Conservation (phyloP, 2,797 vertebrate genomes). For the Scyliorhinus canicula region DNA sequence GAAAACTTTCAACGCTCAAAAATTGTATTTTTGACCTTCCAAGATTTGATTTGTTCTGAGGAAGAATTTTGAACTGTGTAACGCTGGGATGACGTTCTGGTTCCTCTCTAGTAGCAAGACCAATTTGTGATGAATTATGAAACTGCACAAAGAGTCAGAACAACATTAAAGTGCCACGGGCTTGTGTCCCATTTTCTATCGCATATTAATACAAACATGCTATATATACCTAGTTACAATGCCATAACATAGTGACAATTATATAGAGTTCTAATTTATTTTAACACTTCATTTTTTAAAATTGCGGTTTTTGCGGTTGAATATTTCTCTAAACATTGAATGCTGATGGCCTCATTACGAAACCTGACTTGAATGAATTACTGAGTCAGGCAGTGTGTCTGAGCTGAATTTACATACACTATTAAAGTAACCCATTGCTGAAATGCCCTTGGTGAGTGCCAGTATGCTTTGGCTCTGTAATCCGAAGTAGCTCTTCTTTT, state of each 20-base stretch:
- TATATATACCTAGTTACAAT: background rate
- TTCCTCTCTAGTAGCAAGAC: background rate
- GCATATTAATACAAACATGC: background rate
- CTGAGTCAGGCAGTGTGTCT: background rate
- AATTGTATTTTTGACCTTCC: background rate
- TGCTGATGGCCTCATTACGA: conserved; percentile 1
- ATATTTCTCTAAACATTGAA: background rate
- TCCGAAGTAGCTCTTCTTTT: background rate
- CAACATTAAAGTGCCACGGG: background rate
- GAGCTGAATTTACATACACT: conserved; percentile 25
- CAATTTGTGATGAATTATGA: background rate
- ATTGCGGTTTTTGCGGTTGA: background rate
- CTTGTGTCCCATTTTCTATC: background rate
- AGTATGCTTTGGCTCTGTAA: conserved; percentile 17
- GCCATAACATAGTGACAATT: background rate
- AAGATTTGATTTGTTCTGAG: background rate
- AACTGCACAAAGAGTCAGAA: background rate
- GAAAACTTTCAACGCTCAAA: background rate
- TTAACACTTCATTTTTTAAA: background rate
- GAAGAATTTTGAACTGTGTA: background rate
- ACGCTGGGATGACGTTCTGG: background rate
- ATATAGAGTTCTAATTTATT: background rate
- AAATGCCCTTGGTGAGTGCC: conserved; percentile 27
- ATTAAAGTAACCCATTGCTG: conserved; percentile 21
- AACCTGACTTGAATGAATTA: conserved; percentile 29